Conservation (phyloP, 2,888 invertebrate species). For the Phania funesta region DNA sequence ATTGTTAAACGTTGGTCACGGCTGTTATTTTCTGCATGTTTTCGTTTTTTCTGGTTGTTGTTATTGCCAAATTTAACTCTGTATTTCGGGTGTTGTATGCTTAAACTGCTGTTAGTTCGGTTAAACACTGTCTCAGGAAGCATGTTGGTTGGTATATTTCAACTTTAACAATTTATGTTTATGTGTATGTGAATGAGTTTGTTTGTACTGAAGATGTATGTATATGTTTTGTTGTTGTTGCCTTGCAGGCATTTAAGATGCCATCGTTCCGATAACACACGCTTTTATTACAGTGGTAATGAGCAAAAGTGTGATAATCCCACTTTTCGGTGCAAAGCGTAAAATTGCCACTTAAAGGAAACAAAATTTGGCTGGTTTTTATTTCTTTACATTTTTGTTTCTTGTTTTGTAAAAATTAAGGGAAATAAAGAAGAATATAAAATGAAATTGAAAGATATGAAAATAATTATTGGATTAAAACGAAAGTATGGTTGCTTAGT, state of each 20-base stretch:
- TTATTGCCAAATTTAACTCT: conserved; percentile 38
- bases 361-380: conserved; percentile 11
- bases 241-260: conserved; percentile 62
- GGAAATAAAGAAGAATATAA: background rate
- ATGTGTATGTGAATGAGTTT: background rate
- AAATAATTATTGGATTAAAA: background rate
- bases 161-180: conserved; percentile 11
- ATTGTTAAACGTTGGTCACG: conserved; percentile 19
- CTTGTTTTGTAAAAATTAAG: background rate
- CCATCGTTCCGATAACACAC: conserved; percentile 49
- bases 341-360: conserved; percentile 55
- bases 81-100: background rate
- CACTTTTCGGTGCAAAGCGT: conserved; percentile 47
- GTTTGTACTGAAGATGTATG: background rate
- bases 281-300: conserved; percentile 62
- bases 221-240: conserved; percentile 25
- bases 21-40: conserved; percentile 6
- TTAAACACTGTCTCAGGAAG: conserved; percentile 29
- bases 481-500: background rate
- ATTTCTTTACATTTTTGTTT: too few species aligned
- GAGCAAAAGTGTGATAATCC: conserved; percentile 64
- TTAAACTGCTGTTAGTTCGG: conserved; percentile 35
- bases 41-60: background rate
- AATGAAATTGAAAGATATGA: background rate
- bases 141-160: conserved; percentile 31